Evolutionary conservation across 2,113 vertebrate species (phyloP).

Genomic region (Corydoras maculifer): DNA sequence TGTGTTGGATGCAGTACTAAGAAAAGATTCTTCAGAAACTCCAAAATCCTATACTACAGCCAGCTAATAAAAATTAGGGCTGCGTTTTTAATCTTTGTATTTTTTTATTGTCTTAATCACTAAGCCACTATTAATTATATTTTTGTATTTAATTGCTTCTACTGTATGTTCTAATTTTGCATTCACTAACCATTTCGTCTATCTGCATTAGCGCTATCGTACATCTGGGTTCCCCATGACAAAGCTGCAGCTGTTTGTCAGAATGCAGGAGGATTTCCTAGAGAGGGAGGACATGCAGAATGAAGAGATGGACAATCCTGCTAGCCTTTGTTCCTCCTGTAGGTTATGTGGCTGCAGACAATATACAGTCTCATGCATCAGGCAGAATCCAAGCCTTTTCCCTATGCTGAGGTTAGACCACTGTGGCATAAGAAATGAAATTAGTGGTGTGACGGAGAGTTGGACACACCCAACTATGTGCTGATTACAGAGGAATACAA

Average conservation of each 20-base stretch:
- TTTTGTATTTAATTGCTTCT: too few relatives aligned
- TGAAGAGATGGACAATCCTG: constrained; percentile 23
- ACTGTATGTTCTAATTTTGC: too few relatives aligned
- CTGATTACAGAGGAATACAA: constrained; percentile 68
- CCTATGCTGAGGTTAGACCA: constrained; percentile 55
- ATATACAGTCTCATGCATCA: constrained; percentile 62
- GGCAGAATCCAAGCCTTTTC: constrained; percentile 46
- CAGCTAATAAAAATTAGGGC: too few relatives aligned
- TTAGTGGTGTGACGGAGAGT: constrained; percentile 64
- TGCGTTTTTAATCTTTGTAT: too few relatives aligned
- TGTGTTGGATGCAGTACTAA: too few relatives aligned
- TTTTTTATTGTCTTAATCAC: too few relatives aligned
- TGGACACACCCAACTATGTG: constrained; percentile 67
- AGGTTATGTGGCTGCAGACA: constrained; percentile 71
- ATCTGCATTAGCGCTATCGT: constrained; percentile 77
- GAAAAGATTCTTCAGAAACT: too few relatives aligned
- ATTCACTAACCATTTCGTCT: background rate
- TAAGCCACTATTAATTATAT: too few relatives aligned
- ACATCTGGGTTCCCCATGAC: constrained; percentile 80
- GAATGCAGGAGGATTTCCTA: constrained; percentile 52
- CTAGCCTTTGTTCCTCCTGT: background rate
- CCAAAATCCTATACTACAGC: too few relatives aligned
- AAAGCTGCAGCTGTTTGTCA: constrained; percentile 83
- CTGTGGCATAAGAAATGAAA: constrained; percentile 62
- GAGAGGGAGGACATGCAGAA: constrained; percentile 36